phyloP scores from a whole-genome alignment of 1,140 invertebrate species.

The Tenebrio molitor region DNA sequence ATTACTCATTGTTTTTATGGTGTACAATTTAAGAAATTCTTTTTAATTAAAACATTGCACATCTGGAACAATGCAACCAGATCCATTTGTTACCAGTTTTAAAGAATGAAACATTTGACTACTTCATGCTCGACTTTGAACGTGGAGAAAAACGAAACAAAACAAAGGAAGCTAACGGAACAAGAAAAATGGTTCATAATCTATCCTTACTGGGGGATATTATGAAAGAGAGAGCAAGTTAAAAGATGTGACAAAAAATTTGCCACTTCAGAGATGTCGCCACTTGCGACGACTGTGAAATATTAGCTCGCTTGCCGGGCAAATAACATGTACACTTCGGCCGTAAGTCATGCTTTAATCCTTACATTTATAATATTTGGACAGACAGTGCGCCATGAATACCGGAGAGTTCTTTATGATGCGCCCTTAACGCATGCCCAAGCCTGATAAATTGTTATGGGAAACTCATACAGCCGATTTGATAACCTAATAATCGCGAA shows the following conservation, averaged over 20 bases:
- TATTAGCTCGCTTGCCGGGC: slow-evolving; percentile 51
- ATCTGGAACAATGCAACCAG: background rate
- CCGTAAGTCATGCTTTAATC: slow-evolving; percentile 56
- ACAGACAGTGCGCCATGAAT: slow-evolving; percentile 49
- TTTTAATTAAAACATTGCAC: background rate
- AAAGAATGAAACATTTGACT: slow-evolving; percentile 11
- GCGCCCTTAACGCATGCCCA: slow-evolving; percentile 5
- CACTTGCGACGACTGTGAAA: slow-evolving; percentile 52
- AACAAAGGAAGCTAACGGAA: slow-evolving; percentile 35
- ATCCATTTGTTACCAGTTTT: background rate
- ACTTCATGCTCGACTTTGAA: slow-evolving; percentile 7
- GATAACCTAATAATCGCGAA: slow-evolving; percentile 1
- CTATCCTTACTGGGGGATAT: slow-evolving; percentile 47
- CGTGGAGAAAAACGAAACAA: background rate
- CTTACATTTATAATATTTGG: slow-evolving; percentile 57
- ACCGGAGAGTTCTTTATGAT: slow-evolving; percentile 46
- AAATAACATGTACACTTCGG: slow-evolving; percentile 55
- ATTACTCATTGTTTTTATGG: no score
- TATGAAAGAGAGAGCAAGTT: slow-evolving; percentile 51
- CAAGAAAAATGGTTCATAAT: slow-evolving; percentile 49
- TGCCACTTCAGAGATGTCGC: slow-evolving; percentile 52
- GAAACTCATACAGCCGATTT: slow-evolving; percentile 7
- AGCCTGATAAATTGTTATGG: slow-evolving; percentile 41
- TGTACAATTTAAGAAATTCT: no score
- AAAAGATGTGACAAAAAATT: slow-evolving; percentile 52